phyloP scores from a whole-genome alignment of 64 coral and sea anemone genomes.

The Montipora cactus region DNA sequence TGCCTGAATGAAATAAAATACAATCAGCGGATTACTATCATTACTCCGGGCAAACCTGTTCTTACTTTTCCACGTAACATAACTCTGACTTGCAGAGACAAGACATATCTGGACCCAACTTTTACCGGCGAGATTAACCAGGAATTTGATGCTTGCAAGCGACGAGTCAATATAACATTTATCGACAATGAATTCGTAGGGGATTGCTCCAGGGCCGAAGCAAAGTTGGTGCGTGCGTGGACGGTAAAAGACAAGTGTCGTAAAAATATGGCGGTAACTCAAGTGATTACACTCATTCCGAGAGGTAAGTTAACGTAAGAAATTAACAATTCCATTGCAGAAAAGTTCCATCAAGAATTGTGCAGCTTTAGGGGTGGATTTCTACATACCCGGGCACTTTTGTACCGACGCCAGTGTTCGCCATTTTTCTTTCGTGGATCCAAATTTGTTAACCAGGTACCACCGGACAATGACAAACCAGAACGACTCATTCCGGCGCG shows the following conservation, averaged over 20 bases:
- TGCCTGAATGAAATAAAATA: constrained; percentile 6
- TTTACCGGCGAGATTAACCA: background rate
- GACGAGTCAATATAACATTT: background rate
- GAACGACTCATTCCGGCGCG: no score
- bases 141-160: background rate
- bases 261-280: background rate
- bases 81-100: background rate
- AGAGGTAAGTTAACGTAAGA: background rate
- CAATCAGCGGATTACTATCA: constrained; percentile 24
- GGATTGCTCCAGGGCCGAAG: background rate
- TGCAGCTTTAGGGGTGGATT: no score
- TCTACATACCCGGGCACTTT: no score
- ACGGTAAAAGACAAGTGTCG: constrained; percentile 2
- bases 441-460: no score
- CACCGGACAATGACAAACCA: no score
- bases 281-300: constrained; percentile 31
- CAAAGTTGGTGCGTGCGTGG: constrained; percentile 19
- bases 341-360: no score
- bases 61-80: constrained; percentile 22
- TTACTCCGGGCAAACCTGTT: background rate
- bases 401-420: no score
- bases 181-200: background rate
- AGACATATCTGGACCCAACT: background rate
- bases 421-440: no score
- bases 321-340: no score